These are phyloP conservation scores for Branchipolynoe longqiensis DNA, from an alignment of 2,888 invertebrate species.

Conservation along the genomic window DNA sequence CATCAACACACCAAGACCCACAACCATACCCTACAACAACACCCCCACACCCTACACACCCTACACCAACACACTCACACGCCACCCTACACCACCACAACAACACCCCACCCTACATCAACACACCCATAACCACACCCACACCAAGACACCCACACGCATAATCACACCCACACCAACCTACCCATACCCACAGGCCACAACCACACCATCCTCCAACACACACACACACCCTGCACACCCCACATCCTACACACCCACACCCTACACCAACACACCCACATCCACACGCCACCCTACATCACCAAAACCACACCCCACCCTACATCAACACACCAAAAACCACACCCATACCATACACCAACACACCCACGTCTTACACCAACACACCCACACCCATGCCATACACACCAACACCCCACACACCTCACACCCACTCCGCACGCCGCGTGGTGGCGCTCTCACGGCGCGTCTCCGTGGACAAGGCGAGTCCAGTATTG, in stretches of 20 bases:
- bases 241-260: neutral
- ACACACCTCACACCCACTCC: neutral
- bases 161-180: neutral
- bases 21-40: neutral
- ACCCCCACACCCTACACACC: neutral
- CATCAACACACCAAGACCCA: neutral
- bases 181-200: no score
- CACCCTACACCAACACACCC: neutral
- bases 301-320: neutral
- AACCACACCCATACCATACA: neutral
- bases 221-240: no score
- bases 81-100: neutral
- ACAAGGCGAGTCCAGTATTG: conserved; percentile 40
- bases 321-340: neutral
- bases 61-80: neutral
- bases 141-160: neutral
- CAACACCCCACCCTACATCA: neutral
- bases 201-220: no score
- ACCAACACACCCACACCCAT: neutral
- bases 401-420: neutral
- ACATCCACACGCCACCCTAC: neutral
- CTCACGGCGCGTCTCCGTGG: conserved; percentile 31
- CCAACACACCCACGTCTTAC: neutral
- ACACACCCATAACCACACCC: neutral
- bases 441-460: conserved; percentile 6